Evolutionary conservation across 2,113 vertebrate genomes (phyloP), one percentile per base, ranked within the genome.

Genomic region (Dicrurus megarhynchus): DNA sequence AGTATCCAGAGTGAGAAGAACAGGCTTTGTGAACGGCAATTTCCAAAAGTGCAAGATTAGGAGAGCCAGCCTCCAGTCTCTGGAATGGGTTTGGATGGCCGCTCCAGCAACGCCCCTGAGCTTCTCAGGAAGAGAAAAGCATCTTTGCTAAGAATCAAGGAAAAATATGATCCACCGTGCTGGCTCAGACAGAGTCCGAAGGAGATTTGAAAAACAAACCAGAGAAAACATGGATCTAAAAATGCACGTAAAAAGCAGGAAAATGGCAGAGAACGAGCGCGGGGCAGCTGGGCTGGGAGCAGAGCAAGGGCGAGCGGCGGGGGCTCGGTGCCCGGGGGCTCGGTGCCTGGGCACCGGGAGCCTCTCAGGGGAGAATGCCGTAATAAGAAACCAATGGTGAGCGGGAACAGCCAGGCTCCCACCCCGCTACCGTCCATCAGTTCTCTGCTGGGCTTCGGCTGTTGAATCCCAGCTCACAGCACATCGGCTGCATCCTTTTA

Each of bases 371-470:
- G 98, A 99, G 97, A 98, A 99, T 99, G 99, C 97, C 94, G 99
- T 99, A 98, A 99, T 99, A 96, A 93, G 98, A 97, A 98, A 95
- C 99, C 99, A 99, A 99, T 99, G 95, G 98, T 83, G 98, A 97
- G 84, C 84, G 80, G 60, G 98, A 98, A 97, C 97, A 96, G 98
- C 97, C 77, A 97, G 96, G 89, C 87, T 95, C 90, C 92, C 93
- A 93, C 95, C 90, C 89, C 35, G 16, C 83, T 50, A 55, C 93
- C 97, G 97, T 91, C 83, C 77, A 90, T 91, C 97, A 86, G 79
- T 44, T 86, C 94, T 75, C 82, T 15, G 87, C 79, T 77, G 84
- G 95, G 96, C 13, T 68, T 76, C 19, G 89, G 93, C 96, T 84
- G 80, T 3, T 67, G 94, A 81, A 89, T 84, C 84, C 79, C 86